phyloP scores from a whole-genome alignment of 1,140 invertebrate species.

The Polypedilum vanderplanki region DNA sequence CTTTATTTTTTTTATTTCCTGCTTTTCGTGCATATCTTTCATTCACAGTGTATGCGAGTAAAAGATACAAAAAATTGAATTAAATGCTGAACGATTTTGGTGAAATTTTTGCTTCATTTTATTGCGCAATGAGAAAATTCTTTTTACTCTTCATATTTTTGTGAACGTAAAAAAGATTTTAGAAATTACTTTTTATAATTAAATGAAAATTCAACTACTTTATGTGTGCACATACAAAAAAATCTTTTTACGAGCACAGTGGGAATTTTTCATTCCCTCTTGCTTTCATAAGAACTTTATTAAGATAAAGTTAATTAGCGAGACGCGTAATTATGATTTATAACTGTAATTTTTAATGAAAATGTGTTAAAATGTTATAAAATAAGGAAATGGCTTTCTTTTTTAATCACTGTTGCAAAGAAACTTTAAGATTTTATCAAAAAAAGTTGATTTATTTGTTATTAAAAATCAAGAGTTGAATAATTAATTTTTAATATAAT shows the following conservation, averaged over 20 bases:
- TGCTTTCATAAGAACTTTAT: not conserved
- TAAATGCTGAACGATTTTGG: constrained; percentile 1
- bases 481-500: too few relatives aligned
- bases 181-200: not conserved
- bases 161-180: not conserved
- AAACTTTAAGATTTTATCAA: too few relatives aligned
- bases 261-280: not conserved
- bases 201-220: constrained; percentile 2
- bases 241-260: constrained; percentile 4
- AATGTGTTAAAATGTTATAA: too few relatives aligned
- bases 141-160: not conserved
- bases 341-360: not conserved
- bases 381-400: too few relatives aligned
- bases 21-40: not conserved
- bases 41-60: too few relatives aligned
- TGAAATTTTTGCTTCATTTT: too few relatives aligned
- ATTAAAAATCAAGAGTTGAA: too few relatives aligned
- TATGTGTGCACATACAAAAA: not conserved
- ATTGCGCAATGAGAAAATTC: too few relatives aligned
- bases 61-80: not conserved
- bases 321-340: constrained; percentile 13
- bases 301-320: constrained; percentile 14
- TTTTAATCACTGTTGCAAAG: too few relatives aligned
- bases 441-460: too few relatives aligned
- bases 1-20: not conserved